A percentile compares a stretch with the other conserved stretches of the same genome.
Evolutionary conservation across 2,113 vertebrate species (phyloP).

Genomic region (Pollachius pollachius): DNA sequence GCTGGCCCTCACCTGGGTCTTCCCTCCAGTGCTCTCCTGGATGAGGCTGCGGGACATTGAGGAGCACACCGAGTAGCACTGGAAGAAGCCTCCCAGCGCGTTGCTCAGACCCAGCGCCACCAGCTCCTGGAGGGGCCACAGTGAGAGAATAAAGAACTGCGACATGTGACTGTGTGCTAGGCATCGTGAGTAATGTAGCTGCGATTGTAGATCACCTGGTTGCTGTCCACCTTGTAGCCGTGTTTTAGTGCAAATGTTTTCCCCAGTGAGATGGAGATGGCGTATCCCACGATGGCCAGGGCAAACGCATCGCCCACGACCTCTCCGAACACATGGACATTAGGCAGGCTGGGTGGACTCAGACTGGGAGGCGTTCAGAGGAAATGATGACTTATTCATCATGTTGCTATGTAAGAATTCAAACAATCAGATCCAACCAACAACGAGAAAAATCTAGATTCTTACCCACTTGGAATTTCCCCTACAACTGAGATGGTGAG

Average conservation of each 20-base stretch:
- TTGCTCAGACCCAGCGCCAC: constrained; percentile 91
- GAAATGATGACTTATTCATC: neutral
- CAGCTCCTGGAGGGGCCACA: constrained; percentile 79
- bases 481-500: constrained; percentile 85
- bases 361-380: constrained; percentile 68
- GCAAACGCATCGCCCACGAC: constrained; percentile 88
- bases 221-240: constrained; percentile 94
- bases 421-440: neutral
- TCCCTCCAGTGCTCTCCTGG: constrained; percentile 92
- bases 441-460: neutral
- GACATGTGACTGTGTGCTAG: neutral
- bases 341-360: constrained; percentile 75
- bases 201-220: constrained; percentile 79
- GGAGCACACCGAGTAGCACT: constrained; percentile 88
- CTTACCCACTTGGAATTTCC: constrained; percentile 88
- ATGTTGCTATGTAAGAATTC: neutral
- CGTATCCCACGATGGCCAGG: constrained; percentile 90
- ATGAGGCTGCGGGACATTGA: constrained; percentile 95
- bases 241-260: constrained; percentile 96
- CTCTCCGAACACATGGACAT: constrained; percentile 67
- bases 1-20: constrained; percentile 74
- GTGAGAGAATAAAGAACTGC: neutral
- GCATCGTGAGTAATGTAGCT: neutral
- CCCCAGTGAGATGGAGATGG: constrained; percentile 91
- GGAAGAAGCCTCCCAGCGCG: constrained; percentile 86